Evolutionary conservation across 2,888 invertebrate genomes (phyloP).

Genomic region (Sepioteuthis lessoniana): DNA sequence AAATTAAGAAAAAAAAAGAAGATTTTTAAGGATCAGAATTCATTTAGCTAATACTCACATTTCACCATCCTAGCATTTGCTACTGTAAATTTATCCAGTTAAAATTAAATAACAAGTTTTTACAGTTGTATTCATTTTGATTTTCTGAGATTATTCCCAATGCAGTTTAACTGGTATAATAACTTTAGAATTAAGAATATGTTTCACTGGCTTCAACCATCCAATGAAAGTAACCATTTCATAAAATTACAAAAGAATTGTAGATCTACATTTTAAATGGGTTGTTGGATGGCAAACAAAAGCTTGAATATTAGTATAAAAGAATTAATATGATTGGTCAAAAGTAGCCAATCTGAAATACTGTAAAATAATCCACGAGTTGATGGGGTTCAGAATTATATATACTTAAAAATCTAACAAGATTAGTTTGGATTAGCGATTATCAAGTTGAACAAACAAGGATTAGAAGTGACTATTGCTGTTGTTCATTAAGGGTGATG

Average conservation of each 20-base stretch:
- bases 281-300: not conserved
- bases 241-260: too few relatives aligned
- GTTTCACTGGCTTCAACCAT: not conserved
- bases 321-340: not conserved
- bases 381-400: not conserved
- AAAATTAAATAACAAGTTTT: too few relatives aligned
- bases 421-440: not conserved
- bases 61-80: too few relatives aligned
- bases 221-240: not conserved
- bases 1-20: too few relatives aligned
- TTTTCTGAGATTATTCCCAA: too few relatives aligned
- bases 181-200: not conserved
- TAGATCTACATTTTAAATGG: too few relatives aligned
- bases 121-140: too few relatives aligned
- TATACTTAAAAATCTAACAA: slow-evolving; percentile 1
- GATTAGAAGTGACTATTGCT: not conserved
- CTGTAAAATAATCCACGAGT: not conserved
- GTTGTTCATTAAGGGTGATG: not conserved
- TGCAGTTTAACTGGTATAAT: too few relatives aligned
- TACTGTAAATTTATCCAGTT: too few relatives aligned
- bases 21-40: too few relatives aligned
- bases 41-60: too few relatives aligned
- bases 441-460: not conserved
- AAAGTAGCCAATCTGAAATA: slow-evolving; percentile 33
- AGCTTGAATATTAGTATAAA: not conserved